Conservation (phyloP, 1,140 invertebrate genomes). For the Carcinoscorpius rotundicauda region DNA sequence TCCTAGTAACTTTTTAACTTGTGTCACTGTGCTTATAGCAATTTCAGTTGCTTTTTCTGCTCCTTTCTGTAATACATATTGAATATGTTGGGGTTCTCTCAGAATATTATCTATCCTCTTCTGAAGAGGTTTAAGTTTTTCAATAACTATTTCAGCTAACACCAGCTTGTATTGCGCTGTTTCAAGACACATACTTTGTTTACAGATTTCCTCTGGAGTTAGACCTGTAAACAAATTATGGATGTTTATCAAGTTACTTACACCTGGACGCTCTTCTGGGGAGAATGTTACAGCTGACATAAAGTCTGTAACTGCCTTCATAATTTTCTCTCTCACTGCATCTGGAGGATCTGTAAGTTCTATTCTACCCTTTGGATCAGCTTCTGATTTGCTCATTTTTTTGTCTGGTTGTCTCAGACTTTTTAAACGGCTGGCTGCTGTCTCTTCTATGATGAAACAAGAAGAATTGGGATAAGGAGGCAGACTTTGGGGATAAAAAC, state of each 20-base stretch:
- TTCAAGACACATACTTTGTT: slow-evolving; percentile 49
- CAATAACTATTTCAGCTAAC: slow-evolving; percentile 58
- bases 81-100: slow-evolving; percentile 46
- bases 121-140: slow-evolving; percentile 58
- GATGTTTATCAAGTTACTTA: slow-evolving; percentile 77
- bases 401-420: slow-evolving; percentile 69
- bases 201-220: slow-evolving; percentile 54
- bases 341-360: slow-evolving; percentile 68
- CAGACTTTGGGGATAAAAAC: too few species aligned
- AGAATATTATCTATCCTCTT: slow-evolving; percentile 45
- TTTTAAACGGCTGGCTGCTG: slow-evolving; percentile 41
- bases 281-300: slow-evolving; percentile 71
- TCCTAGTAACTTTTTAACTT: slow-evolving; percentile 44
- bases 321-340: slow-evolving; percentile 62
- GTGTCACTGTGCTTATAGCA: slow-evolving; percentile 51
- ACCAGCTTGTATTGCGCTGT: slow-evolving; percentile 67
- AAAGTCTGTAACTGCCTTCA: slow-evolving; percentile 85
- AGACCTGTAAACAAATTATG: slow-evolving; percentile 60
- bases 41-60: slow-evolving; percentile 50
- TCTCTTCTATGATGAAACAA: slow-evolving; percentile 8
- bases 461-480: too few species aligned
- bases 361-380: slow-evolving; percentile 60
- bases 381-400: slow-evolving; percentile 98
- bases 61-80: slow-evolving; percentile 51
- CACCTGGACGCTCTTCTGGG: slow-evolving; percentile 59